Evolutionary conservation across 1,140 invertebrate species (phyloP), one percentile per base, ranked within the genome.

Genomic region (Myzus persicae): DNA sequence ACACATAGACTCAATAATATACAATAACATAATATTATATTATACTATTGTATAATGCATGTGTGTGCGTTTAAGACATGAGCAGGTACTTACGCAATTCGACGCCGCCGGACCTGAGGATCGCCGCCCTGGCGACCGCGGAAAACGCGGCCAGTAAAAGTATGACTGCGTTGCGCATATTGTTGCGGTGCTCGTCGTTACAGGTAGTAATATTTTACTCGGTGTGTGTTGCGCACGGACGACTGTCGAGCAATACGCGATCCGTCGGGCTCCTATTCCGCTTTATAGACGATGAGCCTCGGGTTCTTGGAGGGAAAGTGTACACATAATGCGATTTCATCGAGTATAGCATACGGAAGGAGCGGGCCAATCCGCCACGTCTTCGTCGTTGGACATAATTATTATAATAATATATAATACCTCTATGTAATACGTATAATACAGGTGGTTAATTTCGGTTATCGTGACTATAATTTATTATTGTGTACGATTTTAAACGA

Each of bases 71-170:
- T 36, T 18, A 76, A 44, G 31, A n/a, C n/a, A 85, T 40, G 40
- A 44, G 18, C n/a, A n/a, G n/a, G n/a, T 82, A 93, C 91, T 93
- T 93, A 93, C 91, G 91, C 31, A 93, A 85, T 31, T 93, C 81
- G 6, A 54, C 6, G 22, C 91, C 91, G 26, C 81, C 46, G 26
- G 81, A n/a, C 14, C 81, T 51, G 24, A 93, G 54, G 91, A 85
- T 26, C 1, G 91, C 91, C 8, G 91, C 76, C 46, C n/a, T 54
- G 48, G 91, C 76, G 76, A 82, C 44, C 38, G 81, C 76, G 76
- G 91, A 24, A 24, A 93, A 85, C n/a, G 76, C 91, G 81, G 38
- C 46, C 46, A 82, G n/a, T 18, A 93, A 84, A 38, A 93, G 81
- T 40, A 51, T 31, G 14, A 42, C 91, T 44, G 24, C 91, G 44